Percentiles rank a stretch among this genome's conserved stretches.
These are phyloP conservation scores for Oncorhynchus masou DNA, from an alignment of 2,113 vertebrate species.

Conservation along the genomic window DNA sequence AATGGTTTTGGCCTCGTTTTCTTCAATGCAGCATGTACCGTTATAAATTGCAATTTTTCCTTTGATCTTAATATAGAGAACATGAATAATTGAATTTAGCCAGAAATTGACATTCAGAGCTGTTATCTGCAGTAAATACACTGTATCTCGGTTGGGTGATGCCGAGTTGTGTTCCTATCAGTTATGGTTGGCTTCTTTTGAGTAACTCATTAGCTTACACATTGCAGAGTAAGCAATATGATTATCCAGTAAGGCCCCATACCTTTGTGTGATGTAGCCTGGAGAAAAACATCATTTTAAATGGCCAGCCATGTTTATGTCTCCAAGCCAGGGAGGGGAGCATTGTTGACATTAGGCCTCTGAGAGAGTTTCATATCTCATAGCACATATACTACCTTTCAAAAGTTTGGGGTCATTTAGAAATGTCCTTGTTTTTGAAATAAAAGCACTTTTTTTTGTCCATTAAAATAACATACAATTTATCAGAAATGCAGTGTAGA, in stretches of 20 bases:
- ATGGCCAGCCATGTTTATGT: neutral
- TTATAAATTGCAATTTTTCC: no score
- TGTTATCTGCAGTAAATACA: neutral
- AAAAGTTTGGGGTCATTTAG: no score
- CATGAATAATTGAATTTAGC: neutral
- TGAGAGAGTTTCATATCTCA: neutral
- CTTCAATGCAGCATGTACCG: constrained; percentile 20
- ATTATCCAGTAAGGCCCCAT: neutral
- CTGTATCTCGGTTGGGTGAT: constrained; percentile 7
- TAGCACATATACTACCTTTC: neutral
- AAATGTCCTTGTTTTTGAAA: no score
- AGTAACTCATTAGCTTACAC: no score
- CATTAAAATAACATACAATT: no score
- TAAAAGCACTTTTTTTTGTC: no score
- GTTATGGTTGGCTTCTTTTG: neutral
- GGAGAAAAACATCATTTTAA: neutral
- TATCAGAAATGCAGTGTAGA: no score
- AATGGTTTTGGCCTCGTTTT: neutral
- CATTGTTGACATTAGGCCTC: neutral
- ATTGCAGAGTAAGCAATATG: no score
- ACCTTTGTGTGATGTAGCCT: neutral
- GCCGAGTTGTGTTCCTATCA: neutral
- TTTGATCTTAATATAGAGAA: constrained; percentile 8
- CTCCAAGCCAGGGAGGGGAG: neutral
- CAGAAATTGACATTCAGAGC: neutral